A percentile compares a stretch with the other conserved stretches of the same genome.
These are phyloP conservation scores for Batillaria attramentaria DNA, from an alignment of 1,140 invertebrate genomes.

Conservation along the genomic window DNA sequence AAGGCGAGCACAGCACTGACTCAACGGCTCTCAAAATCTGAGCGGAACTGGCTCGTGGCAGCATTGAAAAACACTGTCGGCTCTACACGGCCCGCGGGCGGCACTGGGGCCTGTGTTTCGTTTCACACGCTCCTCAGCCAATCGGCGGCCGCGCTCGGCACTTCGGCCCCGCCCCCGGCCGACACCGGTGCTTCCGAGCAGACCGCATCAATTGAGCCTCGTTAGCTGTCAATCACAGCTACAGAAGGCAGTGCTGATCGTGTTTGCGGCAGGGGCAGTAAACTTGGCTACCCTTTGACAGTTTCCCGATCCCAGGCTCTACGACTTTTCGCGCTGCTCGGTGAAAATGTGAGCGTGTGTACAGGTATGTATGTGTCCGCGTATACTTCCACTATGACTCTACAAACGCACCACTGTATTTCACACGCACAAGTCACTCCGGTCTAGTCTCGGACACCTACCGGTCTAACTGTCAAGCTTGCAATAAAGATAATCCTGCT, in stretches of 20 bases:
- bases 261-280: not conserved
- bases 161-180: conserved; percentile 1
- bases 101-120: conserved; percentile 19
- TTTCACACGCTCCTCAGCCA: conserved; percentile 29
- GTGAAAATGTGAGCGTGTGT: not conserved
- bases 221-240: conserved; percentile 29
- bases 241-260: not conserved
- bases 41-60: not conserved
- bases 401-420: too few species aligned
- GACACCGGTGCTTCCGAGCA: not conserved
- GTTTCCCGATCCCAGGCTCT: not conserved
- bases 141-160: conserved; percentile 4
- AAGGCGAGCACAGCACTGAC: not conserved
- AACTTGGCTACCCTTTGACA: conserved; percentile 1
- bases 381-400: too few species aligned
- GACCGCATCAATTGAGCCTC: conserved; percentile 28
- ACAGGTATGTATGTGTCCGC: too few species aligned
- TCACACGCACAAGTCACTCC: too few species aligned
- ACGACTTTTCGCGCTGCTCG: not conserved
- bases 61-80: not conserved
- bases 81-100: conserved; percentile 2
- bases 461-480: too few species aligned
- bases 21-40: not conserved
- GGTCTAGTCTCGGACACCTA: too few species aligned
- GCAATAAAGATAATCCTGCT: too few species aligned